phyloP scores from a whole-genome alignment of 2,797 vertebrate genomes.

The Argyrosomus regius region DNA sequence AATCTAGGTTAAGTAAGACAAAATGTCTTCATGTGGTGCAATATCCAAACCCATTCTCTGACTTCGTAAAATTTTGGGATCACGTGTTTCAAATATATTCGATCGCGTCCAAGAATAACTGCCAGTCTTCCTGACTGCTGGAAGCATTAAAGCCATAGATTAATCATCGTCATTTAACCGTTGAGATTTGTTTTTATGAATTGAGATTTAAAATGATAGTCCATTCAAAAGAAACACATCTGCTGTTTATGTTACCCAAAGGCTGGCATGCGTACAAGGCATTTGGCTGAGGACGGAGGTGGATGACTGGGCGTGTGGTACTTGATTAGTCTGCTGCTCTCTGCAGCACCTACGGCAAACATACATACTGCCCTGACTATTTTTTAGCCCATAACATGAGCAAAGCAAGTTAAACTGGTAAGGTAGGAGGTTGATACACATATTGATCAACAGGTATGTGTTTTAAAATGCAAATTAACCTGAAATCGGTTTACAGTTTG shows the following conservation, averaged over 20 bases:
- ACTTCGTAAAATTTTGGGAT: neutral
- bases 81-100: neutral
- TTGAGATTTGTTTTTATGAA: conserved; percentile 56
- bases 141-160: conserved; percentile 25
- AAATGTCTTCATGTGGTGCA: neutral
- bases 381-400: conserved; percentile 46
- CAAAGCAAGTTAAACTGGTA: conserved; percentile 22
- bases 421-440: conserved; percentile 9
- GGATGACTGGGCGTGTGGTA: conserved; percentile 67
- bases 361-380: conserved; percentile 41
- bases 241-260: conserved; percentile 76
- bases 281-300: conserved; percentile 65
- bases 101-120: conserved; percentile 20
- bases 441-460: neutral
- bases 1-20: conserved; percentile 27
- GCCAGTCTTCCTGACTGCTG: conserved; percentile 2
- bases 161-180: conserved; percentile 44
- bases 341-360: conserved; percentile 57
- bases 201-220: conserved; percentile 41
- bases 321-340: conserved; percentile 61
- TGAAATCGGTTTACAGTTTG: conserved; percentile 3
- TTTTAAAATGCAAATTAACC: neutral
- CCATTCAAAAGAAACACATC: conserved; percentile 65
- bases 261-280: conserved; percentile 73
- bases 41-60: conserved; percentile 13